These are phyloP conservation scores for Poecile montanus DNA, from an alignment of 2,797 vertebrate species.

Conservation along the genomic window DNA sequence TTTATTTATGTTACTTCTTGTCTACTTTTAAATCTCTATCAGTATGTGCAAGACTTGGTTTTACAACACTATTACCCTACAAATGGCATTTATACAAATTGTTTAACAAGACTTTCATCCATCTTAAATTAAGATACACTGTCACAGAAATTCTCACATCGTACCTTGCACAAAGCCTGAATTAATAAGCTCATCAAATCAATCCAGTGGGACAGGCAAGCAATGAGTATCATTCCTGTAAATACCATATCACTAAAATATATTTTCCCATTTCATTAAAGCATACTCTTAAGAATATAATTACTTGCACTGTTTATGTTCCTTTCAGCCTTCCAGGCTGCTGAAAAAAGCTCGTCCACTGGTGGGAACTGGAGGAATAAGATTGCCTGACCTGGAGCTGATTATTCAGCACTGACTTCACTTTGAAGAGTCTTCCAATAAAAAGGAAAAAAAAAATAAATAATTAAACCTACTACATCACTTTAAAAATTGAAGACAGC, in stretches of 20 bases:
- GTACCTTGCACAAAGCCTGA: background rate
- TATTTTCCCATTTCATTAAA: background rate
- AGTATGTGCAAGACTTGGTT: background rate
- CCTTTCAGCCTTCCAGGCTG: background rate
- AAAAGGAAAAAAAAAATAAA: background rate
- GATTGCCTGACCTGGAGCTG: background rate
- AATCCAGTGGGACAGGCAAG: background rate
- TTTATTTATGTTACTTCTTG: conserved; percentile 1
- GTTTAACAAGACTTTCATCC: background rate
- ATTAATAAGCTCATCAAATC: background rate
- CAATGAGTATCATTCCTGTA: background rate
- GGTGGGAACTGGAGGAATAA: background rate
- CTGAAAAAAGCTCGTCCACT: background rate
- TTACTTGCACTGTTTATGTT: background rate
- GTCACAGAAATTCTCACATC: background rate
- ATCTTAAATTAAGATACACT: background rate
- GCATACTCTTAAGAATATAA: background rate
- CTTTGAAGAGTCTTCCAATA: background rate
- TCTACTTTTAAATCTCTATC: background rate
- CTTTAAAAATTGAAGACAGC: background rate
- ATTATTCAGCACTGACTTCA: conserved; percentile 8
- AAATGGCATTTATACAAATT: background rate
- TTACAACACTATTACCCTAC: background rate
- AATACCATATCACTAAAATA: background rate
- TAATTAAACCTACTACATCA: background rate